Evolutionary conservation across 2,888 invertebrate species (phyloP).

Genomic region (Cheilosia impressa): DNA sequence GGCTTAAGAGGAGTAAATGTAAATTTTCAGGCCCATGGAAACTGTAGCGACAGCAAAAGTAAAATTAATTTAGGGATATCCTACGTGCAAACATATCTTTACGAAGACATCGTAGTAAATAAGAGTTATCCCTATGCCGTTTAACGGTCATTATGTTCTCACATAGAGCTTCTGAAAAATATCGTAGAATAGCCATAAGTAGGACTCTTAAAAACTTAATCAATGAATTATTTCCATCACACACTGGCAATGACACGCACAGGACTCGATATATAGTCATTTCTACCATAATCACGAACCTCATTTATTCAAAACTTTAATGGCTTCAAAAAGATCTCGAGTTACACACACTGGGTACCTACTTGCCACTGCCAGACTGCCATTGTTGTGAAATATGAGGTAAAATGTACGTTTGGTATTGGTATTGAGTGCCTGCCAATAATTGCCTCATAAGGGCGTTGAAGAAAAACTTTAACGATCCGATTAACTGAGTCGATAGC

Average conservation of each 20-base stretch:
- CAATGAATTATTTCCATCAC: background rate
- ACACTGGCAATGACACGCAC: background rate
- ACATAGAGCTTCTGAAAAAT: too few relatives aligned
- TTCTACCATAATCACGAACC: constrained; percentile 2
- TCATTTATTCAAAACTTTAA: background rate
- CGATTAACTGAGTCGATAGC: background rate
- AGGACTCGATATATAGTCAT: background rate
- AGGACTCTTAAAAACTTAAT: background rate
- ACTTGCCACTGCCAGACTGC: background rate
- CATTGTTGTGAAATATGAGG: background rate
- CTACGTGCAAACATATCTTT: too few relatives aligned
- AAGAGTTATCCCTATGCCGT: too few relatives aligned
- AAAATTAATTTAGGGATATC: too few relatives aligned
- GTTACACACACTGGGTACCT: background rate
- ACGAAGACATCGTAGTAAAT: too few relatives aligned
- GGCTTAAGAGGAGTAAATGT: background rate
- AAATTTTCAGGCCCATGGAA: background rate
- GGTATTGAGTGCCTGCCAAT: background rate
- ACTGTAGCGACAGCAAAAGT: background rate
- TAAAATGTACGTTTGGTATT: background rate
- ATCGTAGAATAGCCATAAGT: background rate
- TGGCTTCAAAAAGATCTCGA: background rate
- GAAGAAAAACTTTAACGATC: background rate
- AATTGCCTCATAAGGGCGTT: background rate
- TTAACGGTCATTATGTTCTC: too few relatives aligned